Percentiles rank a stretch among this genome's conserved stretches.
Conservation (phyloP, 2,113 vertebrate genomes). For the Amblyornis subalaris region DNA sequence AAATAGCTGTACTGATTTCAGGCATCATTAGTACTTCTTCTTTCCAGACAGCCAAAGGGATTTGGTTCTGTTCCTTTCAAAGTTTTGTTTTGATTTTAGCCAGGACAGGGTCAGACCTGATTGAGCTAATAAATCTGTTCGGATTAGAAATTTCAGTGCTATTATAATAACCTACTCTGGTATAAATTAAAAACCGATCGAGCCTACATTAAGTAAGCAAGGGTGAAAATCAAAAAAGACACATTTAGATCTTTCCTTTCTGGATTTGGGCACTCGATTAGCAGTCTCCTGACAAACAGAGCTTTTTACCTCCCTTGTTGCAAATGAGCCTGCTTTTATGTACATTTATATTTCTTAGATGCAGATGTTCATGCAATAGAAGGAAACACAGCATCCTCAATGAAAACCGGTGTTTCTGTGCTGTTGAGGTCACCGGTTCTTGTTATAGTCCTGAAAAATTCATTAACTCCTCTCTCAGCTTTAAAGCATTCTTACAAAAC, state of each 20-base stretch:
- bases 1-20: neutral
- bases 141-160: neutral
- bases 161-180: neutral
- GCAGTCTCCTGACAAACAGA: neutral
- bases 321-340: neutral
- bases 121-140: neutral
- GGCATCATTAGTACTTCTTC: neutral
- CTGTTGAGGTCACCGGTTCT: neutral
- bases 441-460: neutral
- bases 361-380: neutral
- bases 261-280: neutral
- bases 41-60: neutral
- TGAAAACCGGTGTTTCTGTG: neutral
- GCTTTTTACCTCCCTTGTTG: neutral
- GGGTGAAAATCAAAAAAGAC: neutral
- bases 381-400: neutral
- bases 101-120: neutral
- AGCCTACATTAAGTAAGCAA: neutral
- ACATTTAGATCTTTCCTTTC: neutral
- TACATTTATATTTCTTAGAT: neutral
- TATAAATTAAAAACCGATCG: neutral
- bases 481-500: neutral
- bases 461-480: neutral
- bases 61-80: neutral
- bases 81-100: constrained; percentile 29